Evolutionary conservation across 2,797 vertebrate genomes (phyloP), one percentile per base, ranked within the genome.

Genomic region (Phrynocephalus guinanensis): DNA sequence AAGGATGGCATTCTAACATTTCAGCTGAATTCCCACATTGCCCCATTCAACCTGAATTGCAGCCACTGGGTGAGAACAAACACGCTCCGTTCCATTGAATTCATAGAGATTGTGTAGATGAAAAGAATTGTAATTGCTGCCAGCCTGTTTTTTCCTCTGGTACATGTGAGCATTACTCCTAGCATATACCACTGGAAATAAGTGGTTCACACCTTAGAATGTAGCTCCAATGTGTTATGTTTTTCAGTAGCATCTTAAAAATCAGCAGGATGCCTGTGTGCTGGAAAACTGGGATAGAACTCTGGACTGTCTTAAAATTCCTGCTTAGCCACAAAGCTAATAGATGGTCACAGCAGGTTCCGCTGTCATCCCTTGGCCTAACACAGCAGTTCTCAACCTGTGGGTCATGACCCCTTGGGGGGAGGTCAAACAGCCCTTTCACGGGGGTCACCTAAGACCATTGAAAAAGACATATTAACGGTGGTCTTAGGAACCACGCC

Each of bases 1-100:
- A 84, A 83, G 26, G 13, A 85, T 82, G 91, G 87, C 87, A 82
- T 89, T 93, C 85, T 92, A 30, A 82, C 91, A 87, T 30, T 86
- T 38, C 44, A 1, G 28, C 75, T 77, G 83, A 92, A 76, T 60
- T 93, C 86, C 79, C 90, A 93, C 79, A 44, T 72, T 72, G 71
- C 83, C 48, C 1, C 87, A 85, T 85, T 77, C 70, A 77, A 91
- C 72, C 70, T 93, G 72, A 89, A 92, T 93, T 52, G 60, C 30
- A 22, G 75, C 50, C 73, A 38, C 18, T 78, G 26, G 50, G 6
- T 26, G 48, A n/a, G 66, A 70, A 44, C 6, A 26, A 83, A 22
- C 44, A 77, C 18, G 44, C n/a, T 38, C 30, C 66, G 44, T 22
- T 30, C 72, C 24, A 24, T 7, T 44, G 71, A 87, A 70, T 77